phyloP scores from a whole-genome alignment of 2,888 invertebrate species.

The Ctena decussata region DNA sequence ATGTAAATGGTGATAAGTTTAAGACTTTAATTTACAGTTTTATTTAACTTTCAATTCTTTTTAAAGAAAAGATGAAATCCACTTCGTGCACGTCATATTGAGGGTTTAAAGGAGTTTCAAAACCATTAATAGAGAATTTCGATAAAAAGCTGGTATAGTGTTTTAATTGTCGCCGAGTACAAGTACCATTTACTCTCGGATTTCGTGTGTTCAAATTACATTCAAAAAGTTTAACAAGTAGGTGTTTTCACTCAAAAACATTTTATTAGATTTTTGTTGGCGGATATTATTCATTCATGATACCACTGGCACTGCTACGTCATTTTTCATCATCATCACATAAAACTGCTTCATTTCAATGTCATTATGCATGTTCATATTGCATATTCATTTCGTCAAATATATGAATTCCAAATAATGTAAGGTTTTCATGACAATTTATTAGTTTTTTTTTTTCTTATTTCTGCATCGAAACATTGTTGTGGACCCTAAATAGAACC shows the following conservation, averaged over 20 bases:
- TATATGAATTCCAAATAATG: too few species aligned
- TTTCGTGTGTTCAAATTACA: slow-evolving; percentile 11
- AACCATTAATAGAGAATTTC: neutral
- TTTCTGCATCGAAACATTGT: too few species aligned
- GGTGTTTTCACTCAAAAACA: slow-evolving; percentile 6
- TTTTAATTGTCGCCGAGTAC: neutral
- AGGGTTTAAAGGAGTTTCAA: neutral
- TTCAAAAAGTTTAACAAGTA: slow-evolving; percentile 3
- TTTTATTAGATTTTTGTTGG: neutral
- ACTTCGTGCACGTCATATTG: too few species aligned
- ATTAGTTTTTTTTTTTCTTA: too few species aligned
- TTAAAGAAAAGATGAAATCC: neutral
- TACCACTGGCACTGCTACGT: neutral
- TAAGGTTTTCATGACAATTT: too few species aligned
- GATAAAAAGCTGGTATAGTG: neutral
- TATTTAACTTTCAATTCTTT: neutral
- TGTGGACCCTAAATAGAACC: too few species aligned
- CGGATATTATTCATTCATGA: neutral
- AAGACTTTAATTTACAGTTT: neutral
- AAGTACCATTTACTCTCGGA: neutral
- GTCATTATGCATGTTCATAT: neutral
- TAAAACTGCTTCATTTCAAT: neutral
- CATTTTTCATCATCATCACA: neutral
- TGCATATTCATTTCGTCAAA: neutral
- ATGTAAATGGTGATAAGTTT: neutral